Evolutionary conservation across 1,140 invertebrate species (phyloP).

Genomic region (Zeugodacus cucurbitae): DNA sequence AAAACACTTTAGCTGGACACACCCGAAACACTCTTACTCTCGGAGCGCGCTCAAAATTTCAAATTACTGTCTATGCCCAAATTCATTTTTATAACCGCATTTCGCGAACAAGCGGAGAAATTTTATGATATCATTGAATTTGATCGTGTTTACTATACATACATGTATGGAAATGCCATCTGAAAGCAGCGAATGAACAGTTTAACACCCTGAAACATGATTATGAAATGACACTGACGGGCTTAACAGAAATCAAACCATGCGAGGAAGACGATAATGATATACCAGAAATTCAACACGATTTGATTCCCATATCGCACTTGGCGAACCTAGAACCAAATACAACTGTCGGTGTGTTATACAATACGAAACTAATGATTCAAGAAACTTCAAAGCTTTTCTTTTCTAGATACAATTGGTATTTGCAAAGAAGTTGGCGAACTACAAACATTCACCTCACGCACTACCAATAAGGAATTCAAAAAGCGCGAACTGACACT

Average conservation of each 20-base stretch:
- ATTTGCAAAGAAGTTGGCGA: slow-evolving; percentile 84
- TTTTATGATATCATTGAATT: slow-evolving; percentile 90
- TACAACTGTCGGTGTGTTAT: slow-evolving; percentile 74
- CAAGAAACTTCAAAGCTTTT: slow-evolving; percentile 42
- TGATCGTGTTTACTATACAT: slow-evolving; percentile 89
- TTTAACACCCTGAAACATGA: slow-evolving; percentile 89
- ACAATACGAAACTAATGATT: background rate
- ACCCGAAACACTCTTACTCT: no score
- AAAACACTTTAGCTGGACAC: no score
- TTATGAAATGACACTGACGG: slow-evolving; percentile 94
- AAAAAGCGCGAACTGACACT: slow-evolving; percentile 90
- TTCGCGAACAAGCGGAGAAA: slow-evolving; percentile 90
- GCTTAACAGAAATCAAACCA: slow-evolving; percentile 80
- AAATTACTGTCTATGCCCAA: no score
- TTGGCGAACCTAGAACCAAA: slow-evolving; percentile 77
- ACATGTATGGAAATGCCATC: slow-evolving; percentile 79
- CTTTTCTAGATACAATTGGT: slow-evolving; percentile 85
- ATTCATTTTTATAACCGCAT: no score
- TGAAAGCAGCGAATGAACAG: slow-evolving; percentile 94
- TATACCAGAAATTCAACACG: slow-evolving; percentile 84
- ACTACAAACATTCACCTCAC: slow-evolving; percentile 77
- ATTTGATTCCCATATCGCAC: slow-evolving; percentile 84
- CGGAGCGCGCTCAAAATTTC: no score
- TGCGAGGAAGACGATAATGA: slow-evolving; percentile 71
- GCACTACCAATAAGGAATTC: slow-evolving; percentile 82